Evolutionary conservation across 2,113 vertebrate species (phyloP).

Genomic region (Eolophus roseicapilla): DNA sequence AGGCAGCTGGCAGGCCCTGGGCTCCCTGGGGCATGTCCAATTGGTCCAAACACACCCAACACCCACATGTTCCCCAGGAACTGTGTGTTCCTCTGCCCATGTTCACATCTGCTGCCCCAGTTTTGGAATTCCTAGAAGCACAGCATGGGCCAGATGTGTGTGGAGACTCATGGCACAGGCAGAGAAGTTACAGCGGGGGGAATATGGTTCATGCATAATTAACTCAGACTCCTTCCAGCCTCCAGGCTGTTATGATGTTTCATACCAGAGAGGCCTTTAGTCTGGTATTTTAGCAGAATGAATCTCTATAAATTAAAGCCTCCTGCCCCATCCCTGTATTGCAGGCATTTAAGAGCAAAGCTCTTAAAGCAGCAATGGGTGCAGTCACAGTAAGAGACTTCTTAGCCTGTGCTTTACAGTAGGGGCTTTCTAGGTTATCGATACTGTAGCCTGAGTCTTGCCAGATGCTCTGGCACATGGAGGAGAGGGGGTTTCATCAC

Average conservation of each 20-base stretch:
- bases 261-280: constrained; percentile 17
- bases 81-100: neutral
- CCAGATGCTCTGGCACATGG: neutral
- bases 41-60: neutral
- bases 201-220: constrained; percentile 38
- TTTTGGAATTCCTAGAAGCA: neutral
- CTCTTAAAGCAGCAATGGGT: neutral
- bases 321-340: neutral
- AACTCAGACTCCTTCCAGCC: constrained; percentile 16
- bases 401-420: rapidly evolving
- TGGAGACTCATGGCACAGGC: neutral
- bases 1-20: neutral
- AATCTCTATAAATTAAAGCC: neutral
- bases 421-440: rapidly evolving
- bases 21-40: neutral
- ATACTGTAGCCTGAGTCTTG: neutral
- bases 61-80: neutral
- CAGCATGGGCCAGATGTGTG: neutral
- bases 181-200: neutral
- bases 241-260: neutral
- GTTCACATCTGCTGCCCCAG: neutral
- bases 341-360: constrained; percentile 1
- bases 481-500: neutral
- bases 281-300: neutral
- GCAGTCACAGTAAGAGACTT: neutral